Conservation (phyloP, 2,888 invertebrate species). For the Monochamus alternatus region DNA sequence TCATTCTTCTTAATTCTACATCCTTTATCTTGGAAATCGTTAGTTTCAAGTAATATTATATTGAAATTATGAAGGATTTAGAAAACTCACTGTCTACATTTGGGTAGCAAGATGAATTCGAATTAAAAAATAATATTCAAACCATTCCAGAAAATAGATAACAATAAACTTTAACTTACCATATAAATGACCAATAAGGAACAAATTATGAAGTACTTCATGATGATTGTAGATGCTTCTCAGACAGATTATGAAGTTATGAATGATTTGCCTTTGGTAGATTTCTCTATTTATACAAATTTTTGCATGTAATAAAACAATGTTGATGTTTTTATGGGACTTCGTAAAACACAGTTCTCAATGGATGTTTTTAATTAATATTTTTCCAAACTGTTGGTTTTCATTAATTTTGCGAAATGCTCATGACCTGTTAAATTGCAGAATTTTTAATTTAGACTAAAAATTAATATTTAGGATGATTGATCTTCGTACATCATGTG, state of each 20-base stretch:
- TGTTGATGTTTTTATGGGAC: not conserved
- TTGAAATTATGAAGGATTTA: too few species aligned
- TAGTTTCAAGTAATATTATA: too few species aligned
- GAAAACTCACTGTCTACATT: too few species aligned
- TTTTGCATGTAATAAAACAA: not conserved
- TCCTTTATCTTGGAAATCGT: too few species aligned
- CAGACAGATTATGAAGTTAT: not conserved
- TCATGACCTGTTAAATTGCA: constrained; percentile 4
- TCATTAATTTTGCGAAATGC: not conserved
- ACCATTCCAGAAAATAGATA: too few species aligned
- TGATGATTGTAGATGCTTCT: not conserved
- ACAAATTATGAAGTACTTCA: not conserved
- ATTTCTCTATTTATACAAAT: not conserved
- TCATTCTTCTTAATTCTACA: too few species aligned
- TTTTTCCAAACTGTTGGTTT: not conserved
- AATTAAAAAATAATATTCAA: too few species aligned
- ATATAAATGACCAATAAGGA: not conserved
- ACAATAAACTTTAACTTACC: not conserved
- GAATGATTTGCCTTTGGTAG: constrained; percentile 4
- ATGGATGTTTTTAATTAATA: not conserved
- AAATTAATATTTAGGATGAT: not conserved
- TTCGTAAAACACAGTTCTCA: not conserved
- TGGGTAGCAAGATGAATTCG: too few species aligned
- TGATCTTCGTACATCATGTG: too few species aligned
- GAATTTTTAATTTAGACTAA: not conserved